Conservation (phyloP, 2,113 vertebrate genomes). For the Phalacrocorax brasilianus region DNA sequence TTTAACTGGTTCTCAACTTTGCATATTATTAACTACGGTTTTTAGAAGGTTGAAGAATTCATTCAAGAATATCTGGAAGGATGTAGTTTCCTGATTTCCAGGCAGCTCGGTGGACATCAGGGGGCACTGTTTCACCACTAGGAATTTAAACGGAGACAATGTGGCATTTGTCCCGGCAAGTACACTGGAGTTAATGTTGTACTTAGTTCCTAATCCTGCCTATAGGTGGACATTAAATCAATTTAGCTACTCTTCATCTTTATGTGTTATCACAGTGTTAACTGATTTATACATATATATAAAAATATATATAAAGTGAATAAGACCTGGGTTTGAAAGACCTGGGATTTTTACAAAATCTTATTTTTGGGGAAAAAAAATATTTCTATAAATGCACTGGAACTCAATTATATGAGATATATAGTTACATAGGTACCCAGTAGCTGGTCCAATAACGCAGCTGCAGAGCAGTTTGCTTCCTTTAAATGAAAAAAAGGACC, state of each 20-base stretch:
- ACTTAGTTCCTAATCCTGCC: not conserved
- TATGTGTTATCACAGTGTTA: not conserved
- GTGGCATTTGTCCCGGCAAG: fast-evolving
- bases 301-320: not conserved
- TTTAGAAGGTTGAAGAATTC: not conserved
- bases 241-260: not conserved
- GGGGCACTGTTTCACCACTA: slow-evolving; percentile 23
- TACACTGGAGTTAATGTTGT: not conserved
- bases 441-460: not conserved
- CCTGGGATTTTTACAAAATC: not conserved
- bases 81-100: not conserved
- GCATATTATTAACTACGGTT: not conserved
- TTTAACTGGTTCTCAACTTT: not conserved
- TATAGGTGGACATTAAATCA: not conserved
- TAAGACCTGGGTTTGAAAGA: not conserved
- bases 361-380: not conserved
- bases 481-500: not conserved
- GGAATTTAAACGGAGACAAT: not conserved
- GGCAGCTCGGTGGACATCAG: not conserved
- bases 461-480: not conserved
- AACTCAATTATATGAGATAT: not conserved
- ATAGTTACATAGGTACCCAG: not conserved
- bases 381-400: not conserved
- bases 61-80: not conserved
- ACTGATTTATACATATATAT: not conserved